These are phyloP conservation scores for Dryomyza anilis DNA, from an alignment of 2,888 invertebrate species.

Conservation along the genomic window DNA sequence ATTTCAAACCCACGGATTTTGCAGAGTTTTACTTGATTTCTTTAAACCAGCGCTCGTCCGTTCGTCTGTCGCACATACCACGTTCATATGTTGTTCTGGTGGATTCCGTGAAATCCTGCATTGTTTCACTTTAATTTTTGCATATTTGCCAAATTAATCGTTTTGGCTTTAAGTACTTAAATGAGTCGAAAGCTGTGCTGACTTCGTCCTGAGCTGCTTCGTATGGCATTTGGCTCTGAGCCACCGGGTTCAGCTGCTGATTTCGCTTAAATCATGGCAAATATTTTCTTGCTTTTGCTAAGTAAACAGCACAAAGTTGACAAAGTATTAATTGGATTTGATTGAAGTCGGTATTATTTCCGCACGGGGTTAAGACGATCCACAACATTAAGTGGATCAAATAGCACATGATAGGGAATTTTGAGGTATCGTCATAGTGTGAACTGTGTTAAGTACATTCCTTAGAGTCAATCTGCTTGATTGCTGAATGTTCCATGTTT, in stretches of 20 bases:
- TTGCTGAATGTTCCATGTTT: no score
- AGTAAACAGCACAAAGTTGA: neutral
- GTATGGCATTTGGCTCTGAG: neutral
- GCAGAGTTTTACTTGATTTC: neutral
- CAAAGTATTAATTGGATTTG: constrained; percentile 5
- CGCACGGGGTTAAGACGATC: no score
- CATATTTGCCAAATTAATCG: neutral
- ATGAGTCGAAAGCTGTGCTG: neutral
- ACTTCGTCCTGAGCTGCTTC: neutral
- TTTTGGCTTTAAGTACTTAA: neutral
- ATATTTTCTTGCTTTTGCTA: constrained; percentile 9
- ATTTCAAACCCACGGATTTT: neutral
- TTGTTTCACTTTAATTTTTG: no score
- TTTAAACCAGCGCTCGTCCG: neutral
- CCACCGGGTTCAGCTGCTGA: neutral
- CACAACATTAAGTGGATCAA: no score
- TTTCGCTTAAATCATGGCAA: neutral
- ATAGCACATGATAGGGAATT: no score
- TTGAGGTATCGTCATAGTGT: no score
- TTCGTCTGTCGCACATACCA: neutral
- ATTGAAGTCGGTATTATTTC: neutral
- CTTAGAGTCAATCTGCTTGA: no score
- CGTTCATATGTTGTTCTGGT: neutral
- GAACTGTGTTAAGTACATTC: no score
- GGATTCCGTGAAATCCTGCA: neutral